Evolutionary conservation across 2,797 vertebrate species (phyloP), one percentile per base, ranked within the genome.

Genomic region (Crocodylus rhombifer): DNA sequence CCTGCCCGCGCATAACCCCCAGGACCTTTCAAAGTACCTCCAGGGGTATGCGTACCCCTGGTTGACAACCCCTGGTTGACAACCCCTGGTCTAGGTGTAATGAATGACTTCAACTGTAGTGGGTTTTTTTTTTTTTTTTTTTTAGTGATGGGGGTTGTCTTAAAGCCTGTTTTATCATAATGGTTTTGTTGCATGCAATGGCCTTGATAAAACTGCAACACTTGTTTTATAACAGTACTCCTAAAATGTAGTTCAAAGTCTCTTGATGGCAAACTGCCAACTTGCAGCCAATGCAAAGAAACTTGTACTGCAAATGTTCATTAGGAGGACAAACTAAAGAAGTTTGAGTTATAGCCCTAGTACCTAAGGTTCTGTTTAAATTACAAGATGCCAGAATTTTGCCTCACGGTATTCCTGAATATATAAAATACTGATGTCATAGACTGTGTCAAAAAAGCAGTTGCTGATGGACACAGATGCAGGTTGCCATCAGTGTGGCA

Each of bases 231-330:
- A 89, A 60, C 89, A 86, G 73, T 61, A 89, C 12, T 57, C 4
- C 84, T 73, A 23, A 56, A 30, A 42, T 57, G 28, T 4, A 15
- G 36, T 85, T 82, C 80, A 86, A 73, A 91, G 69, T 80, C 58
- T 81, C 69, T 83, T 57, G 10, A 75, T 81, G 64, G 83, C 55
- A 87, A 93, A 90, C 91, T 56, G 92, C 30, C 60, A 93, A 71
- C 6, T 36, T 69, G 16, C 4, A 56, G 26, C 21, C 51, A 9
- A 78, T 90, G 84, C 77, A 92, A 62, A 51, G 80, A 79, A 88
- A 77, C 13, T 25, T 93, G 61, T 88, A 51, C 9, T 51, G 42
- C 42, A 58, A 77, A 26, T 11, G 51, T 56, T 58, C n/a, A 87
- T 88, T 87, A 94, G 78, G 14, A 89, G 85, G 25, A 60, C 26